A percentile compares a stretch with the other conserved stretches of the same genome.
Conservation (phyloP, 30 jellyfish, hydroid and myxozoan species). For the Haliclystus octoradiatus region DNA sequence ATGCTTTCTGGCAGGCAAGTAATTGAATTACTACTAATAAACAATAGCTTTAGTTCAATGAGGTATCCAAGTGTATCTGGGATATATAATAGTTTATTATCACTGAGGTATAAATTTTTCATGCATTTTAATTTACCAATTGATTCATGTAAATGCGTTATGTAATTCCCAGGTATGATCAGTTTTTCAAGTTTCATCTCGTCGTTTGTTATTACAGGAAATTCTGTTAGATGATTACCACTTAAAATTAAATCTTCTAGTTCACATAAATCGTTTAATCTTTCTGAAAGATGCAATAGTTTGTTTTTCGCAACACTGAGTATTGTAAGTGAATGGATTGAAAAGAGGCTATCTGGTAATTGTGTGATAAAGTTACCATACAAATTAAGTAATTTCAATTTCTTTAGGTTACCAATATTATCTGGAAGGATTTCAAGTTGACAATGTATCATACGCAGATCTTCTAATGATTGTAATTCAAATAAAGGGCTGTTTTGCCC, state of each 20-base stretch:
- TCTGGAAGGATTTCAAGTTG: slow-evolving; percentile 24
- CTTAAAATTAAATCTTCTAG: slow-evolving; percentile 40
- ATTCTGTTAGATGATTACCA: not conserved
- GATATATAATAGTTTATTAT: slow-evolving; percentile 25
- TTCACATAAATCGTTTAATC: no score
- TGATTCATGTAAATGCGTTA: slow-evolving; percentile 22
- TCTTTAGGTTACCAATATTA: slow-evolving; percentile 6
- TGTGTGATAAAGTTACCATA: slow-evolving; percentile 3
- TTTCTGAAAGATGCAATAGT: no score
- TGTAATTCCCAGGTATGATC: slow-evolving; percentile 19
- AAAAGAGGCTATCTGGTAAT: not conserved
- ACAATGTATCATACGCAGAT: slow-evolving; percentile 27
- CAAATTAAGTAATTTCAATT: not conserved
- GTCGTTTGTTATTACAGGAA: slow-evolving; percentile 6
- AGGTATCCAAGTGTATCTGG: slow-evolving; percentile 54
- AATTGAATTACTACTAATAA: slow-evolving; percentile 32
- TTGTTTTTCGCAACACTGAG: no score
- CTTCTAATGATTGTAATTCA: no score
- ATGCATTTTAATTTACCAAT: slow-evolving; percentile 14
- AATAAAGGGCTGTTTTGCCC: no score
- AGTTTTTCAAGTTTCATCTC: slow-evolving; percentile 10
- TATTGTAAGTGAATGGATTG: no score
- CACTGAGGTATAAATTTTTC: slow-evolving; percentile 28
- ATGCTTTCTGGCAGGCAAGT: slow-evolving; percentile 63
- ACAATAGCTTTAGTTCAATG: slow-evolving; percentile 12